These are phyloP conservation scores for Macrotis lagotis DNA, from an alignment of 2,113 vertebrate genomes.

Conservation along the genomic window DNA sequence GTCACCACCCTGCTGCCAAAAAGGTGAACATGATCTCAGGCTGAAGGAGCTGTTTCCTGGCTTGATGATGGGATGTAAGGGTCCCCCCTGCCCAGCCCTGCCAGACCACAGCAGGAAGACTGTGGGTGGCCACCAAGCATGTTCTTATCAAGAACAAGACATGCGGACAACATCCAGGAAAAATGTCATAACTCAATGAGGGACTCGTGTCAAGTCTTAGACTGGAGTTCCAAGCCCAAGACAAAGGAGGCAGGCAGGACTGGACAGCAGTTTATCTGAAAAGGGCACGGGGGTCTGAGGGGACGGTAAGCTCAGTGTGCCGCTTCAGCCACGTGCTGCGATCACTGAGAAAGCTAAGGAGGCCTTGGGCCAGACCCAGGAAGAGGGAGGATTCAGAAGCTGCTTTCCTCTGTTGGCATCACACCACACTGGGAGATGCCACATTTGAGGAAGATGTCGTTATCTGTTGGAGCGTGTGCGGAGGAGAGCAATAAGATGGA, in stretches of 20 bases:
- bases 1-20: too few species aligned
- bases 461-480: not conserved
- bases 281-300: too few species aligned
- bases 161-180: not conserved
- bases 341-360: not conserved
- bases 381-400: not conserved
- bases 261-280: too few species aligned
- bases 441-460: not conserved
- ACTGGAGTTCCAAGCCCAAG: not conserved
- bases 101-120: not conserved
- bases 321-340: not conserved
- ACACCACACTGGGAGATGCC: too few species aligned
- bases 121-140: too few species aligned
- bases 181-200: not conserved
- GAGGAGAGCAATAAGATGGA: not conserved
- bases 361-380: not conserved
- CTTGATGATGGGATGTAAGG: not conserved
- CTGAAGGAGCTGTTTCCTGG: too few species aligned
- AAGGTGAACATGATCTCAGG: too few species aligned
- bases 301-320: not conserved
- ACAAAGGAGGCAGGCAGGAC: too few species aligned
- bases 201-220: not conserved
- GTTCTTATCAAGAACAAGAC: not conserved
- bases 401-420: too few species aligned
- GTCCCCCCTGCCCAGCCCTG: too few species aligned